Evolutionary conservation across 2,113 vertebrate genomes (phyloP).

Genomic region (Myotis yumanensis): DNA sequence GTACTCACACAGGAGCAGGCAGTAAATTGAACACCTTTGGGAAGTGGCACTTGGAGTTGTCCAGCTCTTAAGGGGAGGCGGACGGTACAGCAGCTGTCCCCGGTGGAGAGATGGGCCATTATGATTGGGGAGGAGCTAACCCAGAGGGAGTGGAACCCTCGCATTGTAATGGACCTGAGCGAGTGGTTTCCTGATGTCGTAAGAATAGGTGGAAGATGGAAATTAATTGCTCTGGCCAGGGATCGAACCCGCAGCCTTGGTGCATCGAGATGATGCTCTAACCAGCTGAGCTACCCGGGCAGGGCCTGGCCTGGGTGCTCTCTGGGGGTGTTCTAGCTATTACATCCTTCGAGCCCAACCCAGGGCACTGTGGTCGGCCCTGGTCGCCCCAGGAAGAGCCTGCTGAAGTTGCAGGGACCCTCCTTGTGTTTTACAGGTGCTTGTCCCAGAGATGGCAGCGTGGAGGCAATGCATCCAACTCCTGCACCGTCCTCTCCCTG

Average conservation of each 20-base stretch:
- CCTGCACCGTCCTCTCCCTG: constrained; percentile 89
- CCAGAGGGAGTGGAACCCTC: neutral
- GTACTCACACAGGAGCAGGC: neutral
- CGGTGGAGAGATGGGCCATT: neutral
- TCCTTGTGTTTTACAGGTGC: constrained; percentile 82
- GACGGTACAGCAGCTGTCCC: neutral
- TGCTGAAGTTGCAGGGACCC: neutral
- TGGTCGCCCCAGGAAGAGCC: neutral
- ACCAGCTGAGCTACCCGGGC: neutral
- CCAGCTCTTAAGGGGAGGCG: neutral
- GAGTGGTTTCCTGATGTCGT: neutral
- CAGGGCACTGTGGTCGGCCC: neutral
- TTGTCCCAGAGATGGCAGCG: constrained; percentile 92
- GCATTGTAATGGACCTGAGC: neutral
- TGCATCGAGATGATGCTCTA: neutral
- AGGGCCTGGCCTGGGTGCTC: neutral
- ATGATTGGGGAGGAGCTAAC: neutral
- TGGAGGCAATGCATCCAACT: constrained; percentile 92
- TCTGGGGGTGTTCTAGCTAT: neutral
- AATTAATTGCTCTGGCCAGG: neutral
- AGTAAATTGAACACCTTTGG: neutral
- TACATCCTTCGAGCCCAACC: neutral
- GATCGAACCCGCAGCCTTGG: neutral
- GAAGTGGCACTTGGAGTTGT: neutral
- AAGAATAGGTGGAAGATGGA: neutral